Base-by-base conservation (phyloP, 2,888 invertebrate species). In the Pelosia muscerda region DNA sequence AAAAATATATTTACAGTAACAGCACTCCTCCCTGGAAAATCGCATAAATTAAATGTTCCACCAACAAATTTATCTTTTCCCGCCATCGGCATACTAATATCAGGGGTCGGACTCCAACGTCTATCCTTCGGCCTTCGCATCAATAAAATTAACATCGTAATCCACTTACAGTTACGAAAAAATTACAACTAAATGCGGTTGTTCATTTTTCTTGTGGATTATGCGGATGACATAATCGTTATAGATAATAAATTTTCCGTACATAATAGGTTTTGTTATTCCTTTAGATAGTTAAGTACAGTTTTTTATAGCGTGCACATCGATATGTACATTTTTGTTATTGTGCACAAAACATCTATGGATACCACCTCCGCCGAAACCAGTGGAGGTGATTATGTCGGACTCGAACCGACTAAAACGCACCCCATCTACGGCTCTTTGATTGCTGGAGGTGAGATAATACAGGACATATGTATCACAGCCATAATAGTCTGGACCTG, bases 121-220 rank as follows among this genome's bases (percentile, higher is more conserved):
- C 89, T 89, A 90, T 90, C 84, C 90, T 87, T 90, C 81, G 78
- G 90, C 85, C 86, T 88, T 83, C 83, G 90, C 93, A 92, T 93
- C 93, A 92, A 93, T 94, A 92, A 94, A 94, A 94, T 94, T 94
- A 94, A 93, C 93, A 94, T 94, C 90, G 91, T 94, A 92, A 94
- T 94, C 93, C 90, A 93, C 92, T 94, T 93, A 92, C 85, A 88
- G 88, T 87, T 85, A 84, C 84, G 81, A 90, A 91, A 86, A 93
- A 90, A 90, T 89, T 90, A 89, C 89, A 88, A 87, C 88, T 82
- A 86, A 90, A 87, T 86, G 86, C 69, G 69, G 61, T 67, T 65
- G 63, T 69, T 69, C 49, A 69, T 72, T 77, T 76, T 77, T 63
- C 57, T 73, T 87, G 84, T 79, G 78, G 81, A 71, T 84, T 87